Evolutionary conservation across 2,113 vertebrate species (phyloP).

Genomic region (Delphinapterus leucas): DNA sequence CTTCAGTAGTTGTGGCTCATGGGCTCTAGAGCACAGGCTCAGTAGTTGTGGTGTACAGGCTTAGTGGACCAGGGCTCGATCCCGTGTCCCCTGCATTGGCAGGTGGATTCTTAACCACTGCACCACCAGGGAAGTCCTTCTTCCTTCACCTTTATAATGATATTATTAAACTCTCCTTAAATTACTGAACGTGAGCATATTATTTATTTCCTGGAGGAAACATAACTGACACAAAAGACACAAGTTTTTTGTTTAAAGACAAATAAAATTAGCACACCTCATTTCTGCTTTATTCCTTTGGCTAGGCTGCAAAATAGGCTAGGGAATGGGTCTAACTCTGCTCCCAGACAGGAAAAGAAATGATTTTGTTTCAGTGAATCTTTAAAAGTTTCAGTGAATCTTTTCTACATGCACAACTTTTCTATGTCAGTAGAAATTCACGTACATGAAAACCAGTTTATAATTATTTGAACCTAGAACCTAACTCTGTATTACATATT

Average conservation of each 20-base stretch:
- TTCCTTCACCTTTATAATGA: not conserved
- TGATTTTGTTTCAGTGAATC: not conserved
- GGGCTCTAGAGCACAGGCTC: too few species aligned
- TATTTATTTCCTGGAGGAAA: not conserved
- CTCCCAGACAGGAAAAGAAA: not conserved
- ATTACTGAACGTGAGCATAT: not conserved
- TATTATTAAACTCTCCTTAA: not conserved
- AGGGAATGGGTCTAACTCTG: not conserved
- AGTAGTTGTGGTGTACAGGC: too few species aligned
- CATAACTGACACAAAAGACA: not conserved
- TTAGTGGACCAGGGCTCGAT: too few species aligned
- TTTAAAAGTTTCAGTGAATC: not conserved
- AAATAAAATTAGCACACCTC: not conserved
- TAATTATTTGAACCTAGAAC: not conserved
- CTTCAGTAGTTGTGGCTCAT: too few species aligned
- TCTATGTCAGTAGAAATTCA: not conserved
- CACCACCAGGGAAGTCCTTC: too few species aligned
- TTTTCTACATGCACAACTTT: not conserved
- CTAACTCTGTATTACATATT: not conserved
- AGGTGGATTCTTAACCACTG: too few species aligned
- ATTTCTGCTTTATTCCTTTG: not conserved
- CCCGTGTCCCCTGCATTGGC: too few species aligned
- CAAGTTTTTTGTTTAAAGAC: not conserved
- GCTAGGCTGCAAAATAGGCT: not conserved
- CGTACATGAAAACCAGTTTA: not conserved